These are phyloP conservation scores for Metopolophium dirhodum DNA, from an alignment of 1,140 invertebrate species.

Conservation along the genomic window DNA sequence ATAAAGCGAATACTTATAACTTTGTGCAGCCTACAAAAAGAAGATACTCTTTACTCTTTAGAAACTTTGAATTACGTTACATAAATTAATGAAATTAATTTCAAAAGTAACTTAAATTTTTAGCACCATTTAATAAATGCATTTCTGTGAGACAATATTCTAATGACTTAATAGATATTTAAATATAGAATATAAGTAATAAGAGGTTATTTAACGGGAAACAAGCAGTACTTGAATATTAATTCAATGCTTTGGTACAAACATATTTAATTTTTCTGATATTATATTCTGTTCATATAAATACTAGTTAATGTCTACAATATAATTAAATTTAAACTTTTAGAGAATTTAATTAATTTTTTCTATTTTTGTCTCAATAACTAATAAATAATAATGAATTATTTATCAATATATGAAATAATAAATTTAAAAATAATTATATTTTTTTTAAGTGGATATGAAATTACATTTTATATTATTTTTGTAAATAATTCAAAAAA, in stretches of 20 bases:
- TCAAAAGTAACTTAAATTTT: background rate
- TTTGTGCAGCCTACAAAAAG: background rate
- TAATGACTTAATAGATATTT: slow-evolving; percentile 10
- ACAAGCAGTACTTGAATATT: background rate
- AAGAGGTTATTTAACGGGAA: background rate
- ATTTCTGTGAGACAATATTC: background rate
- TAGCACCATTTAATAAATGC: background rate
- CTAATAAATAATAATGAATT: background rate
- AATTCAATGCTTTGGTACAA: background rate
- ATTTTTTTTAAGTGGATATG: background rate
- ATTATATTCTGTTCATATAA: background rate
- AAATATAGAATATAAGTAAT: background rate
- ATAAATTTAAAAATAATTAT: slow-evolving; percentile 10
- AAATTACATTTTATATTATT: background rate
- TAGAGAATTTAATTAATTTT: background rate
- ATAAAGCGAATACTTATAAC: background rate
- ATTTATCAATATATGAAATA: background rate
- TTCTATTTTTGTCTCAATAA: background rate
- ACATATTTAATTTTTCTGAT: background rate
- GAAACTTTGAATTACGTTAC: background rate
- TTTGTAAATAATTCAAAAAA: background rate
- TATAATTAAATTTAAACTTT: background rate
- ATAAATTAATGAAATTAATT: slow-evolving; percentile 7
- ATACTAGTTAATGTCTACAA: background rate
- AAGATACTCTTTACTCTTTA: background rate